Evolutionary conservation across 2,888 invertebrate species (phyloP).

Genomic region (Cryptosula pallasiana): DNA sequence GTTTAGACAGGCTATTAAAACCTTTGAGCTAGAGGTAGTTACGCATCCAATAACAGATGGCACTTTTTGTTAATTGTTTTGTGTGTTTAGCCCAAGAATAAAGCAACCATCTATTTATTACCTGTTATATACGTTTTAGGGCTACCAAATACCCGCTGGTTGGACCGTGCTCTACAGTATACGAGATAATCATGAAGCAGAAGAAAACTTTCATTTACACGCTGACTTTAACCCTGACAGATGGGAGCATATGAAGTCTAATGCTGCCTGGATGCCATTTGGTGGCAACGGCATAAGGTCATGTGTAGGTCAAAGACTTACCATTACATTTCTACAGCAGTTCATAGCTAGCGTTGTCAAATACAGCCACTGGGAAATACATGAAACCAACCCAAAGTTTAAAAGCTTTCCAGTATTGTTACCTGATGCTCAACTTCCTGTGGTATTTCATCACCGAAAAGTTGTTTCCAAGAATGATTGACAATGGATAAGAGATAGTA

Average conservation of each 20-base stretch:
- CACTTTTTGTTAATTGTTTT: too few species aligned
- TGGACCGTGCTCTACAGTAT: conserved; percentile 45
- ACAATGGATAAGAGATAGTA: too few species aligned
- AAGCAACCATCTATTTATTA: too few species aligned
- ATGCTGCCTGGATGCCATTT: conserved; percentile 38
- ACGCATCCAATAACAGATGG: too few species aligned
- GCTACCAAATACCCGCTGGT: conserved; percentile 43
- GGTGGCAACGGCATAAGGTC: conserved; percentile 39
- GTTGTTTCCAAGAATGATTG: too few species aligned
- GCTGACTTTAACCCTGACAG: conserved; percentile 40
- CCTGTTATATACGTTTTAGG: too few species aligned
- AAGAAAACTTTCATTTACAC: conserved; percentile 31
- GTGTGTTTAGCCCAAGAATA: too few species aligned
- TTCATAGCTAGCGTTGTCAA: not conserved
- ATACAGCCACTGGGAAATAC: conserved; percentile 9
- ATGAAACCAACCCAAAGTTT: conserved; percentile 12
- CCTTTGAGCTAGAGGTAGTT: conserved; percentile 44
- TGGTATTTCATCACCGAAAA: conserved; percentile 13
- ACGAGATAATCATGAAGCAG: conserved; percentile 42
- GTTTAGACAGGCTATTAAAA: conserved; percentile 39
- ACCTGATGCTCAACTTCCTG: conserved; percentile 5
- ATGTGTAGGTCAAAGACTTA: conserved; percentile 36
- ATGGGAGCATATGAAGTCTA: conserved; percentile 32
- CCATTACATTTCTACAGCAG: not conserved
- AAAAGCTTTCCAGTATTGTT: not conserved